These are phyloP conservation scores for Cosmorhoe ocellata DNA, from an alignment of 2,888 invertebrate species.

Conservation along the genomic window DNA sequence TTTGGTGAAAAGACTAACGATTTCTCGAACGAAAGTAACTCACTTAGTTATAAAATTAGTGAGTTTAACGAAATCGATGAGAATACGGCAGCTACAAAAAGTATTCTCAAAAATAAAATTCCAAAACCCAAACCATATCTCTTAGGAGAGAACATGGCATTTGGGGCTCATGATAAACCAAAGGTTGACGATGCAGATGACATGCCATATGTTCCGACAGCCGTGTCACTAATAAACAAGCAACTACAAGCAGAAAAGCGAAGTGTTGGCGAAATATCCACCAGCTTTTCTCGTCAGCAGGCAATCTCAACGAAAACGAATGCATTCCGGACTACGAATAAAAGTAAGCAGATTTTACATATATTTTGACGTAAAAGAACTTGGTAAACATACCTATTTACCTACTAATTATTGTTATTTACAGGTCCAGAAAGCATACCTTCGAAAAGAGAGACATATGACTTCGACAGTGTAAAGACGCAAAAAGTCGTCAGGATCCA, in stretches of 20 bases:
- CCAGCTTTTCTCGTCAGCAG: conserved; percentile 43
- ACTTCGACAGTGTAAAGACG: conserved; percentile 24
- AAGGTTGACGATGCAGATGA: conserved; percentile 40
- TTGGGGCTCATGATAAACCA: conserved; percentile 53
- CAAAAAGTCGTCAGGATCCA: conserved; percentile 31
- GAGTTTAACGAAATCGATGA: conserved; percentile 72
- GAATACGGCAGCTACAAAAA: conserved; percentile 83
- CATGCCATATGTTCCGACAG: conserved; percentile 45
- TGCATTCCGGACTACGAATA: conserved; percentile 53
- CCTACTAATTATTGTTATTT: not conserved
- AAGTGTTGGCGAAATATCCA: conserved; percentile 45
- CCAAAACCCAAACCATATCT: conserved; percentile 89
- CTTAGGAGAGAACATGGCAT: conserved; percentile 85
- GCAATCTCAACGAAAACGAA: conserved; percentile 41
- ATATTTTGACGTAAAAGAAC: too few relatives aligned
- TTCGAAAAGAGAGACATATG: conserved; percentile 23
- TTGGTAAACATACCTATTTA: too few relatives aligned
- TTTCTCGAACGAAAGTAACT: conserved; percentile 41
- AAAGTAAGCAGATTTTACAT: conserved; percentile 52
- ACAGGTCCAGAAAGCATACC: conserved; percentile 35
- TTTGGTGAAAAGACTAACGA: conserved; percentile 80
- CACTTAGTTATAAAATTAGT: conserved; percentile 40
- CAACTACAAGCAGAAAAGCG: conserved; percentile 58
- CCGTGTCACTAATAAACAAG: conserved; percentile 67
- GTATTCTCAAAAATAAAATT: conserved; percentile 89